Conservation (phyloP, 2,888 invertebrate genomes). For the Lepidochitona cinerea region DNA sequence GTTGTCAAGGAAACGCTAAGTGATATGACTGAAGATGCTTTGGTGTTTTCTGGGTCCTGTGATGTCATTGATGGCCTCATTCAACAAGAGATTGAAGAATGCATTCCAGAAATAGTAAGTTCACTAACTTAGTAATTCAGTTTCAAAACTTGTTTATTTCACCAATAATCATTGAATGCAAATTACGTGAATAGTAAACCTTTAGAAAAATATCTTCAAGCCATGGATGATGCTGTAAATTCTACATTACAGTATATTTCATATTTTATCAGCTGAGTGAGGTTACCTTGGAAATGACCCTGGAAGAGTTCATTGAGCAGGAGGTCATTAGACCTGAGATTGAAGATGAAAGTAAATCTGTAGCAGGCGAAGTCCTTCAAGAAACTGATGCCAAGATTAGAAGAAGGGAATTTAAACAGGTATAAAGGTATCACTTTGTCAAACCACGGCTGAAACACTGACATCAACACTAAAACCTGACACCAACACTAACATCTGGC, state of each 20-base stretch:
- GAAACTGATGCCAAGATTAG: slow-evolving; percentile 55
- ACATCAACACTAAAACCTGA: no score
- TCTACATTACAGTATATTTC: no score
- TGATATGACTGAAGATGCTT: slow-evolving; percentile 45
- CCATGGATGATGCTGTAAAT: no score
- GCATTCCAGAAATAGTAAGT: slow-evolving; percentile 19
- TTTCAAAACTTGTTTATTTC: no score
- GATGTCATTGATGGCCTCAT: slow-evolving; percentile 40
- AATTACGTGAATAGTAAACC: no score
- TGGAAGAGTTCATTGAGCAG: slow-evolving; percentile 51
- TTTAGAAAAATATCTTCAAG: no score
- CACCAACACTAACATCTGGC: no score
- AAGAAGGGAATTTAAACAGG: slow-evolving; percentile 53
- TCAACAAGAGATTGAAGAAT: slow-evolving; percentile 35
- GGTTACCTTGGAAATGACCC: slow-evolving; percentile 43
- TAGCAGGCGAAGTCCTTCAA: slow-evolving; percentile 54
- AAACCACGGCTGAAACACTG: no score
- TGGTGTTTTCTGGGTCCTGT: slow-evolving; percentile 35
- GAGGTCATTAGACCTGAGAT: slow-evolving; percentile 51
- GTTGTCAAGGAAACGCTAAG: slow-evolving; percentile 45
- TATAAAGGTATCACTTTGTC: no score
- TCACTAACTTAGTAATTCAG: no score
- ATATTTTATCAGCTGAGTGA: slow-evolving; percentile 60
- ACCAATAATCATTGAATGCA: no score
- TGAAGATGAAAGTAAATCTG: slow-evolving; percentile 46